A percentile compares a stretch with the other conserved stretches of the same genome.
These are phyloP conservation scores for Heliconius cydno DNA, from an alignment of 2,888 invertebrate genomes.

Conservation along the genomic window DNA sequence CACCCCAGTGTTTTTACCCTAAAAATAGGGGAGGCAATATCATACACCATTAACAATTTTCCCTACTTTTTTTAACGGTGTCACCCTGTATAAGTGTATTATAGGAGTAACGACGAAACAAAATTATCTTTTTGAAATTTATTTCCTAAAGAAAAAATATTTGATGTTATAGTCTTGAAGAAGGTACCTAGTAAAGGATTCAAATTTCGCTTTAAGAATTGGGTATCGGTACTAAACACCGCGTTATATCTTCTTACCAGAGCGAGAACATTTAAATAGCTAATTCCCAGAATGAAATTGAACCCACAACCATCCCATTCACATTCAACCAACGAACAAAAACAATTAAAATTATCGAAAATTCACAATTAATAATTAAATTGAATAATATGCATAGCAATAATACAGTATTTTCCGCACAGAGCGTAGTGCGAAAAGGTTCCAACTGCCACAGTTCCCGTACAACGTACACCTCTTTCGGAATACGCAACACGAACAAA, in stretches of 20 bases:
- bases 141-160: neutral
- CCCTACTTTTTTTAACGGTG: conserved; percentile 82
- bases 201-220: no score
- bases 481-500: conserved; percentile 81
- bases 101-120: conserved; percentile 35
- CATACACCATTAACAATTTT: conserved; percentile 84
- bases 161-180: no score
- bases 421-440: conserved; percentile 61
- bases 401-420: conserved; percentile 53
- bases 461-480: conserved; percentile 76
- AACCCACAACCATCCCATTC: no score
- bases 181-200: neutral
- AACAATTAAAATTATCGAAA: conserved; percentile 47
- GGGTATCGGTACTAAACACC: no score
- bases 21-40: conserved; percentile 83
- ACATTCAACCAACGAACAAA: neutral
- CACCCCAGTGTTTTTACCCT: conserved; percentile 80
- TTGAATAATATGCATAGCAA: conserved; percentile 69
- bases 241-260: no score
- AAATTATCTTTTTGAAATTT: neutral
- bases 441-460: conserved; percentile 74
- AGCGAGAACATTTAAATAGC: no score
- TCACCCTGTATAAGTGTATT: conserved; percentile 71
- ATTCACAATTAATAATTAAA: conserved; percentile 70
- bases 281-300: no score